A percentile compares a stretch with the other conserved stretches of the same genome.
phyloP scores from a whole-genome alignment of 2,113 vertebrate species.

The Eclectus roratus region DNA sequence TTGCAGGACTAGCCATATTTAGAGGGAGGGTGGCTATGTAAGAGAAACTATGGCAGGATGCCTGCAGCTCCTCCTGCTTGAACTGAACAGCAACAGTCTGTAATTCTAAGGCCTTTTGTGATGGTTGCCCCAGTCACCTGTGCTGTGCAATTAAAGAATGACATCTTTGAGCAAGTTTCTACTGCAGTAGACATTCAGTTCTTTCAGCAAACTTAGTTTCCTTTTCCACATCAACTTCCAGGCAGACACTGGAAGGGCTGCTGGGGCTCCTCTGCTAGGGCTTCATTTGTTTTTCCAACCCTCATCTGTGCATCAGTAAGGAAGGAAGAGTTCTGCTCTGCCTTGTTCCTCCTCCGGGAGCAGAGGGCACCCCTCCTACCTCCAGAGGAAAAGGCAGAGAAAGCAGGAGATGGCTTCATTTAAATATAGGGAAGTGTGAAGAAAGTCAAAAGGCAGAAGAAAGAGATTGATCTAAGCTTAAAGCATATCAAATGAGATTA shows the following conservation, averaged over 20 bases:
- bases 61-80: not conserved
- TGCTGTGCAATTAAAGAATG: not conserved
- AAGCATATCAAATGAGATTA: not conserved
- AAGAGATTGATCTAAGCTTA: not conserved
- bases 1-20: not conserved
- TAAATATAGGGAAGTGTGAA: not conserved
- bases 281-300: not conserved
- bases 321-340: not conserved
- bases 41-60: accelerated
- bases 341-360: not conserved
- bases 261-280: not conserved
- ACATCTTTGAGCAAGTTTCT: not conserved
- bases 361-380: not conserved
- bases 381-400: not conserved
- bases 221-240: not conserved
- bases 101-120: not conserved
- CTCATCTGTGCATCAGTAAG: not conserved
- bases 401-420: not conserved
- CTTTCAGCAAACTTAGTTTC: not conserved
- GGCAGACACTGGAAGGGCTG: not conserved
- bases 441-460: not conserved
- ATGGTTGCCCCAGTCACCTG: accelerated
- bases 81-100: not conserved
- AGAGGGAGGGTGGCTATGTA: not conserved
- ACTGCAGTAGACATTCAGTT: not conserved